Evolutionary conservation across 2,888 invertebrate species (phyloP), one percentile per base, ranked within the genome.

Genomic region (Metallyticus violacea): DNA sequence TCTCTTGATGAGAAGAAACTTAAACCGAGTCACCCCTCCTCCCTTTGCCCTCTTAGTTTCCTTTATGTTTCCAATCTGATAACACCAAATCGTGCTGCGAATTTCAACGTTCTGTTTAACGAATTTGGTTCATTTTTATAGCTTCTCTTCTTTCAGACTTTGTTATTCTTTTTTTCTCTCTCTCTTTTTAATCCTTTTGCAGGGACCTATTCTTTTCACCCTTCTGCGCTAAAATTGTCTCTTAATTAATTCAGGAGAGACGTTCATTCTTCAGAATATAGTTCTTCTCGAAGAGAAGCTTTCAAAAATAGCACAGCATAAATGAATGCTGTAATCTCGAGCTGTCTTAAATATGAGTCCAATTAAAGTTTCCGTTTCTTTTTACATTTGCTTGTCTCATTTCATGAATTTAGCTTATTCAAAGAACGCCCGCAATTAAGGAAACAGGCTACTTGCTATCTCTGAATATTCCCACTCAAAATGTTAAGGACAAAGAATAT

Each of bases 41-140:
- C 26, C 78, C 26, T 26, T 78, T 83, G 28, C 27, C 9, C 83
- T 62, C 77, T 77, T 83, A 27, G 77, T 28, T 77, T 28, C 83
- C 25, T 29, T 77, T 77, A 83, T 76, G 83, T 83, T 77, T 83
- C 83, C 77, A 83, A 83, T 77, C 77, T 83, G 83, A 83, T 83
- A 28, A 77, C 77, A 28, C 28, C 28, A 7, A 25, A 22, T 40
- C 83, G 83, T 29, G 77, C n/a, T 25, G 83, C 28, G 83, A 83
- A 83, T 83, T 83, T 83, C 40, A 83, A 28, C 76, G 15, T 77
- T 9, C 7, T 7, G n/a, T 62, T 83, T 83, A 83, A 77, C 77
- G 77, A 83, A 83, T 25, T n/a, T 83, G 77, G 40, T 62, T 62
- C 40, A 62, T 62, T 62, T 62, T 62, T 62, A 62, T 62, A 62